These are phyloP conservation scores for Graptemys geographica DNA, from an alignment of 2,797 vertebrate species.

Conservation along the genomic window DNA sequence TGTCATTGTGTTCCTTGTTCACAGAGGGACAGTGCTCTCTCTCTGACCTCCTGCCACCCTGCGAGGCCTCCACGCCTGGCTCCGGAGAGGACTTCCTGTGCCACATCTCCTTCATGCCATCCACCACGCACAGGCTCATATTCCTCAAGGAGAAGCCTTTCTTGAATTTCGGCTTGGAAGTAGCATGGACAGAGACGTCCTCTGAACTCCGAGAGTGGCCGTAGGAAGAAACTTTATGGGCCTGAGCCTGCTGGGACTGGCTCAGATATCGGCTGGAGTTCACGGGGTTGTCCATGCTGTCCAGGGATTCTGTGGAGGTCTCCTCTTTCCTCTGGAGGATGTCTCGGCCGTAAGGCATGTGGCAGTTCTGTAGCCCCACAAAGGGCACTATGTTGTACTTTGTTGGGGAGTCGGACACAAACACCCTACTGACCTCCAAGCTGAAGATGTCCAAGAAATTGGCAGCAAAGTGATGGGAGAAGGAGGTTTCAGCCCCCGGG, in stretches of 20 bases:
- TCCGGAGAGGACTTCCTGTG: conserved; percentile 92
- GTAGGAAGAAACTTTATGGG: conserved; percentile 86
- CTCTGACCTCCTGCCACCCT: conserved; percentile 75
- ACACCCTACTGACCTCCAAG: conserved; percentile 83
- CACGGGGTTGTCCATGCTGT: conserved; percentile 87
- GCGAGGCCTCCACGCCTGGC: conserved; percentile 73
- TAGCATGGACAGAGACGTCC: conserved; percentile 87
- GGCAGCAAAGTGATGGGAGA: conserved; percentile 93
- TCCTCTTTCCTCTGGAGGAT: conserved; percentile 85
- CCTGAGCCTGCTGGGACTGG: conserved; percentile 72
- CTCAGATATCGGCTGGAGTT: conserved; percentile 71
- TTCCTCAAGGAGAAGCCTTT: conserved; percentile 97
- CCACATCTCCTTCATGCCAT: conserved; percentile 97
- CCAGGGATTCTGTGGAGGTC: conserved; percentile 89
- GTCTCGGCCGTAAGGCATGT: conserved; percentile 87
- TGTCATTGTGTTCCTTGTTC: conserved; percentile 64
- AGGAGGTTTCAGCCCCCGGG: conserved; percentile 90
- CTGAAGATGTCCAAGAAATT: conserved; percentile 94
- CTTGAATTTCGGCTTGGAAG: conserved; percentile 90
- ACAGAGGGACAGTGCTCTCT: conserved; percentile 65
- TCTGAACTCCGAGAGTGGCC: conserved; percentile 96
- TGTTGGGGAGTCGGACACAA: conserved; percentile 82
- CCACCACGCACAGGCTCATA: conserved; percentile 97
- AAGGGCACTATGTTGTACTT: conserved; percentile 93
- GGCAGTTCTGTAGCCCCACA: conserved; percentile 91